Percentiles rank a stretch among this genome's conserved stretches.
Conservation (phyloP, 2,113 vertebrate species). For the Gavia stellata region DNA sequence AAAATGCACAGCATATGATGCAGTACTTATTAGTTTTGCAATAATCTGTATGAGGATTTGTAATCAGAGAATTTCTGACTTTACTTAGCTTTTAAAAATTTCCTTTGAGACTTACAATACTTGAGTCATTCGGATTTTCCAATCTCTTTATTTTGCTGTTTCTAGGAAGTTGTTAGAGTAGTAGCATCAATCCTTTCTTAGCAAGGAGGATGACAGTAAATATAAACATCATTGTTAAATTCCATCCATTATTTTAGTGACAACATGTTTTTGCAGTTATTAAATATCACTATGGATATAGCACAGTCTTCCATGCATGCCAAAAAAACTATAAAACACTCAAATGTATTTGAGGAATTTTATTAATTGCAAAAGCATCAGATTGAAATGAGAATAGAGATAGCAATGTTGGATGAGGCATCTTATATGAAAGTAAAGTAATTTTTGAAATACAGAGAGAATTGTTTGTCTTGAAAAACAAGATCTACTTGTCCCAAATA, state of each 20-base stretch:
- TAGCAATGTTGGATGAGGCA: neutral
- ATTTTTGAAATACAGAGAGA: neutral
- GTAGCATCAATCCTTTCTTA: neutral
- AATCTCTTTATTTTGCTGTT: neutral
- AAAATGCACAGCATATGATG: neutral
- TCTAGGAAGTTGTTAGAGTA: neutral
- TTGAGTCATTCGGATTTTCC: neutral
- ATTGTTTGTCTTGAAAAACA: neutral
- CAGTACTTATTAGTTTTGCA: neutral
- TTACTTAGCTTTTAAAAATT: neutral
- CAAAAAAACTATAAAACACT: neutral
- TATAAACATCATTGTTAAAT: neutral
- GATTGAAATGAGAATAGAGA: neutral
- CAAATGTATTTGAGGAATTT: neutral
- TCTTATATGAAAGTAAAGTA: neutral
- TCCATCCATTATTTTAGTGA: conserved; percentile 34
- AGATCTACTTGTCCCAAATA: neutral
- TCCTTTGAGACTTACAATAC: neutral
- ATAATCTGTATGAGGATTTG: neutral
- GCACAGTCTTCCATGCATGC: neutral
- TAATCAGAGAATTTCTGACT: neutral
- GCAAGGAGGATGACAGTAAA: neutral
- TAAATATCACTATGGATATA: neutral
- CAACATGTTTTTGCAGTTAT: conserved; percentile 18
- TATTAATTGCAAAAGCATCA: conserved; percentile 34